Evolutionary conservation across 2,113 vertebrate species (phyloP).

Genomic region (Neolamprologus variostigma): DNA sequence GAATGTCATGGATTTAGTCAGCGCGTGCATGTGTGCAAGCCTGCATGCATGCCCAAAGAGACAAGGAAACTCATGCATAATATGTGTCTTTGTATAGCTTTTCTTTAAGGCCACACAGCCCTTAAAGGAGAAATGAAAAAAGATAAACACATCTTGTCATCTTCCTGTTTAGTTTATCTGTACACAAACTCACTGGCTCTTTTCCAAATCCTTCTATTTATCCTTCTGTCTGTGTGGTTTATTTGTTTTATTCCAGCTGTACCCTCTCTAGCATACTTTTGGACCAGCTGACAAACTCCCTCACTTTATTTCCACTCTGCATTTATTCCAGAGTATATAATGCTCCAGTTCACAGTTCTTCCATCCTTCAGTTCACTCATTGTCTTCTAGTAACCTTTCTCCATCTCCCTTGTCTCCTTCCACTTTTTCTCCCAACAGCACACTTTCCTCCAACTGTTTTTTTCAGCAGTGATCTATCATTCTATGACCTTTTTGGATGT

Average conservation of each 20-base stretch:
- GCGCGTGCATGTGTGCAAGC: background rate
- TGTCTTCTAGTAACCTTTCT: background rate
- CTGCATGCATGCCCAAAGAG: background rate
- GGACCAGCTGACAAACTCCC: background rate
- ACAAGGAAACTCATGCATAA: conserved; percentile 48
- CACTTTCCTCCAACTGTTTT: background rate
- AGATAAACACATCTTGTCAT: background rate
- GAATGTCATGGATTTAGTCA: background rate
- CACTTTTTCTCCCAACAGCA: background rate
- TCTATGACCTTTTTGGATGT: conserved; percentile 1
- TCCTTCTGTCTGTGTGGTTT: background rate
- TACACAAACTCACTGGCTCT: background rate
- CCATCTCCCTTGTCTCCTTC: background rate
- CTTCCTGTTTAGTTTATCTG: background rate
- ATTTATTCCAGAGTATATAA: background rate
- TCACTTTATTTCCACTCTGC: background rate
- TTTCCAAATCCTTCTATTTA: background rate
- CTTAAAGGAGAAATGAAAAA: background rate
- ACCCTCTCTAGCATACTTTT: background rate
- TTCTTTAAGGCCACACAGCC: conserved; percentile 5
- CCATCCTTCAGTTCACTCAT: background rate
- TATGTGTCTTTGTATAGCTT: conserved; percentile 4
- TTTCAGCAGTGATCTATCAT: background rate
- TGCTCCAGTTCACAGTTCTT: background rate
- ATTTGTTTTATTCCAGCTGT: conserved; percentile 5